phyloP scores from a whole-genome alignment of 2,797 vertebrate species.

The Epinephelus awoara region DNA sequence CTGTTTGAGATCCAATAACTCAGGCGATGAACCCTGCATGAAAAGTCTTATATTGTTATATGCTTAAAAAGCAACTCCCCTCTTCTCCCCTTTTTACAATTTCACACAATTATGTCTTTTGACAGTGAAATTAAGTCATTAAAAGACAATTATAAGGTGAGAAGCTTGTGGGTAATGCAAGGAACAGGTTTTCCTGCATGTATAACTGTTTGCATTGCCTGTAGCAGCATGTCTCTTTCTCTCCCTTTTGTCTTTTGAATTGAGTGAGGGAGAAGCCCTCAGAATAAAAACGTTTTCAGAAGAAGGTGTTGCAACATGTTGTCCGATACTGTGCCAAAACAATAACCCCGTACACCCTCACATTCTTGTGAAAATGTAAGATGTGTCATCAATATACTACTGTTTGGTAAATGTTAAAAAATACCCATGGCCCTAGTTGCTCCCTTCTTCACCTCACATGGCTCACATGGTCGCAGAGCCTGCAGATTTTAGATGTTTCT shows the following conservation, averaged over 20 bases:
- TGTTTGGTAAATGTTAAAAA: slow-evolving; percentile 18
- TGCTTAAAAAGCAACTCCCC: neutral
- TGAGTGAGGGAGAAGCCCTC: slow-evolving; percentile 77
- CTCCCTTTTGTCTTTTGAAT: slow-evolving; percentile 86
- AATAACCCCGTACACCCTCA: slow-evolving; percentile 65
- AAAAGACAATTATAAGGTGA: slow-evolving; percentile 27
- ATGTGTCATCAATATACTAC: slow-evolving; percentile 9
- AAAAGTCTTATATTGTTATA: slow-evolving; percentile 6
- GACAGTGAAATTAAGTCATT: slow-evolving; percentile 29
- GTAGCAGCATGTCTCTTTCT: slow-evolving; percentile 85
- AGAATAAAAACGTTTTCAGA: slow-evolving; percentile 81
- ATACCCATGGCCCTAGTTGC: slow-evolving; percentile 31
- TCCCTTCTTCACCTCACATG: neutral
- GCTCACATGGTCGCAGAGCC: neutral
- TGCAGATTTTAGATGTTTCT: slow-evolving; percentile 32
- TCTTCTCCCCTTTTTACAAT: neutral
- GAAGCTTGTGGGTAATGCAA: slow-evolving; percentile 40
- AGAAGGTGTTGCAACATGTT: slow-evolving; percentile 85
- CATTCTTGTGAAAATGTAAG: slow-evolving; percentile 66
- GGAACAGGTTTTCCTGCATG: slow-evolving; percentile 69
- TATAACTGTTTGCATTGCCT: slow-evolving; percentile 79
- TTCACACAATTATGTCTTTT: slow-evolving; percentile 19
- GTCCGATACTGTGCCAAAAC: slow-evolving; percentile 85
- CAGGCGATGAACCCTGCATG: slow-evolving; percentile 1
- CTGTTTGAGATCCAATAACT: slow-evolving; percentile 44